A percentile compares a stretch with the other conserved stretches of the same genome.
Evolutionary conservation across 2,797 vertebrate genomes (phyloP).

Genomic region (Rhincodon typus): DNA sequence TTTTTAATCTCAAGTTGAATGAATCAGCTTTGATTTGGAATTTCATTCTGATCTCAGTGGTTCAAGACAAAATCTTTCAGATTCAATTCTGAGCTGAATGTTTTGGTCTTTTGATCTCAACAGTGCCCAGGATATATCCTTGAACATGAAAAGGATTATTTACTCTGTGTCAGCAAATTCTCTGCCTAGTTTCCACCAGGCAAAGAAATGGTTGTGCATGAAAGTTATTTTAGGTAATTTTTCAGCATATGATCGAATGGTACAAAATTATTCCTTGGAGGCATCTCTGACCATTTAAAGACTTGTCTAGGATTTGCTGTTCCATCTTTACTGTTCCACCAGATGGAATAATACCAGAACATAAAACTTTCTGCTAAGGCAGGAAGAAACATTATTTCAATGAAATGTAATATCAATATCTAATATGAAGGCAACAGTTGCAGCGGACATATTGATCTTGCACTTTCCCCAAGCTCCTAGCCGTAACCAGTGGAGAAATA

Average conservation of each 20-base stretch:
- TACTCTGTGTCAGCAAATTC: not conserved
- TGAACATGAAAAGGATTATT: not conserved
- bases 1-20: not conserved
- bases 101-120: not conserved
- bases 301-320: not conserved
- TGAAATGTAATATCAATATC: not conserved
- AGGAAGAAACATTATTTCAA: not conserved
- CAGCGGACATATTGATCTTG: no score
- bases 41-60: not conserved
- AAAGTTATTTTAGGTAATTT: not conserved
- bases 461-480: no score
- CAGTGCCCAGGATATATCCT: not conserved
- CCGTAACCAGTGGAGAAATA: no score
- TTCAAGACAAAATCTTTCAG: not conserved
- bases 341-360: not conserved
- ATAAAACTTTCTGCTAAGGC: not conserved
- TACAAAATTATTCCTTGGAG: not conserved
- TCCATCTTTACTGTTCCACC: not conserved
- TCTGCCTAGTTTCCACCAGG: not conserved
- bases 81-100: not conserved
- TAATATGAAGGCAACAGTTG: no score
- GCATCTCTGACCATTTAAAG: not conserved
- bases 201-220: not conserved
- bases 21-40: not conserved
- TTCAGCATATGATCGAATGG: not conserved